A percentile compares a stretch with the other conserved stretches of the same genome.
Evolutionary conservation across 2,113 vertebrate genomes (phyloP).

Genomic region (Xenus cinereus): DNA sequence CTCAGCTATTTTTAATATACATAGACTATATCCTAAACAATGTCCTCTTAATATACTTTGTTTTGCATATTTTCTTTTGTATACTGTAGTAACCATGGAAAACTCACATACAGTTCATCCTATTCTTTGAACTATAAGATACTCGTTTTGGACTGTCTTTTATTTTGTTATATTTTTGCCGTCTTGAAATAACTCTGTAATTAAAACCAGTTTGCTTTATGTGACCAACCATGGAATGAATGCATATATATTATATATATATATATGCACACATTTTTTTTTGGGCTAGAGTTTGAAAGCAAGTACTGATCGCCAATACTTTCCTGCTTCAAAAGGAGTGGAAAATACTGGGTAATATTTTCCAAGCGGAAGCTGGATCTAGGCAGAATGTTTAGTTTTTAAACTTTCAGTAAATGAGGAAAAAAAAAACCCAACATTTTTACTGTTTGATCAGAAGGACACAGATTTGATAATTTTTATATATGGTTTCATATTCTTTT

Average conservation of each 20-base stretch:
- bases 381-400: not conserved
- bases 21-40: not conserved
- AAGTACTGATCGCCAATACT: not conserved
- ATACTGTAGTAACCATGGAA: conserved; percentile 1
- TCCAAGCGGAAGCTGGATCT: not conserved
- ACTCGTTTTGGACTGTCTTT: not conserved
- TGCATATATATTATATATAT: not conserved
- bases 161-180: not conserved
- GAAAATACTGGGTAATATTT: conserved; percentile 12
- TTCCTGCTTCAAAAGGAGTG: not conserved
- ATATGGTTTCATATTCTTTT: not conserved
- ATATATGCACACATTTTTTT: not conserved
- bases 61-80: not conserved
- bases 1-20: not conserved
- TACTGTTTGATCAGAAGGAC: not conserved
- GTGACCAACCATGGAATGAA: not conserved
- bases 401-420: not conserved
- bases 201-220: not conserved
- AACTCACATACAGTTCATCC: not conserved
- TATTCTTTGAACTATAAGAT: not conserved
- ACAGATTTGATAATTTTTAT: not conserved
- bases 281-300: not conserved
- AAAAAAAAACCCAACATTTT: not conserved
- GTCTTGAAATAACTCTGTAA: conserved; percentile 8
- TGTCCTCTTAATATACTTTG: not conserved